Evolutionary conservation across 2,888 invertebrate genomes (phyloP).

Genomic region (Aphidius colemani): DNA sequence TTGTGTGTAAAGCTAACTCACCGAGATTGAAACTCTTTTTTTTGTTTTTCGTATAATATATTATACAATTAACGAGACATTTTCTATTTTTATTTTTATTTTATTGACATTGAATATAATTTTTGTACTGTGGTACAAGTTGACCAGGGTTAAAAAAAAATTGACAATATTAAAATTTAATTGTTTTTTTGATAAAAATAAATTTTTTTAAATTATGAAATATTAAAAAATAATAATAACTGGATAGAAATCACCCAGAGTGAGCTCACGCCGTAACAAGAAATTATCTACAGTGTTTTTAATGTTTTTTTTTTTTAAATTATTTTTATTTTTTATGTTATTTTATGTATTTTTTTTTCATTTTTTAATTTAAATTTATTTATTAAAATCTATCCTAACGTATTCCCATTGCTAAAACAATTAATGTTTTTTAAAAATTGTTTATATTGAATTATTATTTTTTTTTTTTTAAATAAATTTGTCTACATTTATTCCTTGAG

Average conservation of each 20-base stretch:
- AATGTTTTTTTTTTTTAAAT: constrained; percentile 10
- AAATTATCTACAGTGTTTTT: constrained; percentile 49
- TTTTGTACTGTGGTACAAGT: too few relatives aligned
- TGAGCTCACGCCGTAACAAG: constrained; percentile 46
- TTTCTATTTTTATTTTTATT: too few relatives aligned
- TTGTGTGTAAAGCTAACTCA: too few relatives aligned
- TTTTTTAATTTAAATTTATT: constrained; percentile 14
- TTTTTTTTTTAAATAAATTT: background rate
- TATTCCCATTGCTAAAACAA: constrained; percentile 6
- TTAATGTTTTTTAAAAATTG: background rate
- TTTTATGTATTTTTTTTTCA: constrained; percentile 1
- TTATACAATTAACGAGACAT: too few relatives aligned
- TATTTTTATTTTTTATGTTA: constrained; percentile 20
- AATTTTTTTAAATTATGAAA: constrained; percentile 11
- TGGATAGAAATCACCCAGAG: constrained; percentile 3
- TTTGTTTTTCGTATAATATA: too few relatives aligned
- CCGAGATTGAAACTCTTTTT: too few relatives aligned
- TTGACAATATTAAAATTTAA: constrained; percentile 10
- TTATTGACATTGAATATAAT: too few relatives aligned
- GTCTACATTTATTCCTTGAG: too few relatives aligned
- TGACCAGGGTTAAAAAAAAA: background rate
- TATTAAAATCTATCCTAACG: too few relatives aligned
- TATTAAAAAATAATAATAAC: constrained; percentile 12
- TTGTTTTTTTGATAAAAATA: background rate
- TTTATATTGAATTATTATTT: constrained; percentile 18